Evolutionary conservation across 2,797 vertebrate species (phyloP).

Genomic region (Enteromius mattozi): DNA sequence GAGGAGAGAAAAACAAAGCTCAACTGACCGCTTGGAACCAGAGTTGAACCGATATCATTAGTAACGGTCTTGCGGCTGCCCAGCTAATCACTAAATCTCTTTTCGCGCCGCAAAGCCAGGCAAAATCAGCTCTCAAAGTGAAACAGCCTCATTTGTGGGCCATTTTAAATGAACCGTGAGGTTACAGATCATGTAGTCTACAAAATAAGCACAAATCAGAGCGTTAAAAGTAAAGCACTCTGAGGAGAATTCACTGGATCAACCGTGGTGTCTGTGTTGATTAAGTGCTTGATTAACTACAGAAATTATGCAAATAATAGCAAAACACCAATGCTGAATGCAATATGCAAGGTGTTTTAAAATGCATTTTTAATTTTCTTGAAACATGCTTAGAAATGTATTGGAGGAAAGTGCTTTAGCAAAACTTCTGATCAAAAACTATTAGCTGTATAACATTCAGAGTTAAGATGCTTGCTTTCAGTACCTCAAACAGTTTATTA

Average conservation of each 20-base stretch:
- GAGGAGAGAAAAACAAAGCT: constrained; percentile 16
- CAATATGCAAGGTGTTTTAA: neutral
- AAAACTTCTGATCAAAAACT: neutral
- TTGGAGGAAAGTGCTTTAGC: neutral
- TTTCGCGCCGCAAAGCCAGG: neutral
- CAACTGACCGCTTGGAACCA: constrained; percentile 31
- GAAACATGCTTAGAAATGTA: neutral
- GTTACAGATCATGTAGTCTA: constrained; percentile 15
- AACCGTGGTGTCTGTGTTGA: neutral
- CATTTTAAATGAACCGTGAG: constrained; percentile 26
- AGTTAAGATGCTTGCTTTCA: neutral
- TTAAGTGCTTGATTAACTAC: neutral
- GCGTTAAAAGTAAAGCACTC: neutral
- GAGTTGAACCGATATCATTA: constrained; percentile 58
- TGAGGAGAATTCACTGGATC: neutral
- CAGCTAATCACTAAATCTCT: constrained; percentile 32
- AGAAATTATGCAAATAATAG: neutral
- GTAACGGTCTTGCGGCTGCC: constrained; percentile 34
- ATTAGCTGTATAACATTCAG: neutral
- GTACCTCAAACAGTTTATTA: neutral
- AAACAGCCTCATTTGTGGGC: constrained; percentile 13
- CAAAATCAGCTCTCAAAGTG: constrained; percentile 1
- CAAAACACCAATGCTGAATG: neutral
- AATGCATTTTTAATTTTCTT: neutral
- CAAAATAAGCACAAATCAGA: constrained; percentile 5